phyloP scores from a whole-genome alignment of 35 echinoderm and acorn worm genomes.

The Ptychodera flava region DNA sequence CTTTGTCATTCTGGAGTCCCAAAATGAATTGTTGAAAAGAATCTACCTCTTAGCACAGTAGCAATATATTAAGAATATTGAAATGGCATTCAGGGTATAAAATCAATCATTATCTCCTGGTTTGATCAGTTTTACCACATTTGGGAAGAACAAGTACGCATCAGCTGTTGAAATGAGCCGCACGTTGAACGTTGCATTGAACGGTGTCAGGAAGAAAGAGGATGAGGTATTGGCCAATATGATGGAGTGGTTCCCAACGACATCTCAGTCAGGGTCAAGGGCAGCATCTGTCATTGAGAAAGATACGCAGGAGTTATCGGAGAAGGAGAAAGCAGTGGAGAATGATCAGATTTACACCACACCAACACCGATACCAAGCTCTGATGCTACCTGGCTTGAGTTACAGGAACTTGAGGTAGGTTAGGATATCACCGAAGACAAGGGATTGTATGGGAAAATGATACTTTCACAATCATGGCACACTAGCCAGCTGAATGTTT shows the following conservation, averaged over 20 bases:
- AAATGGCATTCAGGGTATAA: too few relatives aligned
- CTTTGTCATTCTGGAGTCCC: too few relatives aligned
- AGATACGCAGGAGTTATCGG: slow-evolving; percentile 7
- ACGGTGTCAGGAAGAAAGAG: slow-evolving; percentile 47
- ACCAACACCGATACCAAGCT: slow-evolving; percentile 62
- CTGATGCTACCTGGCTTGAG: slow-evolving; percentile 86
- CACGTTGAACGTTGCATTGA: slow-evolving; percentile 72
- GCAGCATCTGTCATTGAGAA: neutral
- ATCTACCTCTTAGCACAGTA: too few relatives aligned
- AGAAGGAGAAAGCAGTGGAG: slow-evolving; percentile 68
- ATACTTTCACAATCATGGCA: too few relatives aligned
- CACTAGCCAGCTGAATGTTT: too few relatives aligned
- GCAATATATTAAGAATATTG: too few relatives aligned
- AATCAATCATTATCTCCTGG: too few relatives aligned
- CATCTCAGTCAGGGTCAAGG: neutral
- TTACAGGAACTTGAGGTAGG: slow-evolving; percentile 92
- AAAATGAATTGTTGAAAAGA: too few relatives aligned
- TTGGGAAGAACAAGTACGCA: slow-evolving; percentile 77
- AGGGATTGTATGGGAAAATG: too few relatives aligned
- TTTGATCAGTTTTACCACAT: slow-evolving; percentile 50
- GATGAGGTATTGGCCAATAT: slow-evolving; percentile 54
- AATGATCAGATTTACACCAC: slow-evolving; percentile 88
- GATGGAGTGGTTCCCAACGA: slow-evolving; percentile 46
- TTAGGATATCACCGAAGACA: neutral
- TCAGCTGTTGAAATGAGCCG: slow-evolving; percentile 73